Evolutionary conservation across 2,888 invertebrate species (phyloP).

Genomic region (Dolichomitus sp.): DNA sequence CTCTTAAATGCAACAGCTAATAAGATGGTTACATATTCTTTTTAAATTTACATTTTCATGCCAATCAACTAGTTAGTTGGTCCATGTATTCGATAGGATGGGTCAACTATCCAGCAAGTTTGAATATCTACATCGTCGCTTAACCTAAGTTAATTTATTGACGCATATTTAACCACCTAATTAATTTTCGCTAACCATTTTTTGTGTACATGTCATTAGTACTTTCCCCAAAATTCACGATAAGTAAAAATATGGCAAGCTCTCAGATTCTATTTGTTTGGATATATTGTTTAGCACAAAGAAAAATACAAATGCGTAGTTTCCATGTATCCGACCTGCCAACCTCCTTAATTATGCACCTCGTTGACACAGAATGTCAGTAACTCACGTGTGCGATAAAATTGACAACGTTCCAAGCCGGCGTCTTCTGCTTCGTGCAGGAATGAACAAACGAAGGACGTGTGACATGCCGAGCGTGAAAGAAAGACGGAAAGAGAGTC

Average conservation of each 20-base stretch:
- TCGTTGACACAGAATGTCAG: constrained; percentile 27
- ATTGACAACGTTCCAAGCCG: constrained; percentile 15
- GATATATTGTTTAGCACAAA: not conserved
- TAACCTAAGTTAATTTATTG: too few relatives aligned
- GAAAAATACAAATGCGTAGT: not conserved
- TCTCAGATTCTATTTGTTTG: not conserved
- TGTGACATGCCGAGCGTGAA: constrained; percentile 63
- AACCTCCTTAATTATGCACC: constrained; percentile 9
- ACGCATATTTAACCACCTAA: too few relatives aligned
- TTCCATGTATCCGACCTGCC: not conserved
- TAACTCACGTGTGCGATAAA: constrained; percentile 2
- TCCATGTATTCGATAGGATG: too few relatives aligned
- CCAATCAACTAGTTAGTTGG: too few relatives aligned
- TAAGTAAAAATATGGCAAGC: not conserved
- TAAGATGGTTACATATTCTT: too few relatives aligned
- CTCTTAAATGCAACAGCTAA: too few relatives aligned
- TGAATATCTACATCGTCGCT: too few relatives aligned
- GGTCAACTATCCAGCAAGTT: too few relatives aligned
- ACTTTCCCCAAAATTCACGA: not conserved
- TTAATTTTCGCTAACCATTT: too few relatives aligned
- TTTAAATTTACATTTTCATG: too few relatives aligned
- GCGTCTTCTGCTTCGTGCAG: constrained; percentile 55
- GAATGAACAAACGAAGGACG: constrained; percentile 54
- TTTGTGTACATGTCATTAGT: too few relatives aligned
- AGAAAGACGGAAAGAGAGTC: constrained; percentile 55